These are phyloP conservation scores for Scaeva pyrastri DNA, from an alignment of 2,888 invertebrate species.

Conservation along the genomic window DNA sequence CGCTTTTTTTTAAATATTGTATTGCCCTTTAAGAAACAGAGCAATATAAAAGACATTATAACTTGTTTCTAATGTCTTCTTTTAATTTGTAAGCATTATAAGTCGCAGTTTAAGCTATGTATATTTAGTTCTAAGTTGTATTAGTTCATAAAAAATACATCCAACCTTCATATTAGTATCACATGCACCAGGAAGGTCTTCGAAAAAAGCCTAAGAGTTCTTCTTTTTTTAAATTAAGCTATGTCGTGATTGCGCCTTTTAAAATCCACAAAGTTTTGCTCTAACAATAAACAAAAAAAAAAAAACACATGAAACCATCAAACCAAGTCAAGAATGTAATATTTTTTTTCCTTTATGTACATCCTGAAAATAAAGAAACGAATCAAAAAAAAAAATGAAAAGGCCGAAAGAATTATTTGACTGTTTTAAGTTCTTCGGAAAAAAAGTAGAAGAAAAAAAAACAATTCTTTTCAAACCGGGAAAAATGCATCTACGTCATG, in stretches of 20 bases:
- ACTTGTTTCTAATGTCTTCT: too few relatives aligned
- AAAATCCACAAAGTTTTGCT: not conserved
- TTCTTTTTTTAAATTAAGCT: too few relatives aligned
- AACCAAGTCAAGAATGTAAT: slow-evolving; percentile 6
- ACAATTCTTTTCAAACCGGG: slow-evolving; percentile 46
- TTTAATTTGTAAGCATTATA: too few relatives aligned
- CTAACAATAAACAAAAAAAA: not conserved
- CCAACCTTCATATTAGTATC: too few relatives aligned
- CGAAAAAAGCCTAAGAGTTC: too few relatives aligned
- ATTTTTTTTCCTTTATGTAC: not conserved
- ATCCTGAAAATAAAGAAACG: slow-evolving; percentile 5
- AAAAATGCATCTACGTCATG: slow-evolving; percentile 74
- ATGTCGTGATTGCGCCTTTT: slow-evolving; percentile 24
- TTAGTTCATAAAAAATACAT: too few relatives aligned
- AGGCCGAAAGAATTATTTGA: slow-evolving; percentile 38
- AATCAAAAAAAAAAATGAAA: slow-evolving; percentile 28
- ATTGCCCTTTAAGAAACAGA: too few relatives aligned
- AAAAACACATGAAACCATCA: not conserved
- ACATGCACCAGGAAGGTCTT: too few relatives aligned
- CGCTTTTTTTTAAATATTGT: too few relatives aligned
- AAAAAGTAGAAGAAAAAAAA: slow-evolving; percentile 11
- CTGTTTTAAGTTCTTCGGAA: slow-evolving; percentile 14
- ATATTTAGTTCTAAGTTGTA: too few relatives aligned
- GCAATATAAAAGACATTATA: too few relatives aligned
- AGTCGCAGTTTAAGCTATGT: too few relatives aligned